A percentile compares a stretch with the other conserved stretches of the same genome.
These are phyloP conservation scores for Orientallactaga sibirica DNA, from an alignment of 2,797 vertebrate species.

Conservation along the genomic window DNA sequence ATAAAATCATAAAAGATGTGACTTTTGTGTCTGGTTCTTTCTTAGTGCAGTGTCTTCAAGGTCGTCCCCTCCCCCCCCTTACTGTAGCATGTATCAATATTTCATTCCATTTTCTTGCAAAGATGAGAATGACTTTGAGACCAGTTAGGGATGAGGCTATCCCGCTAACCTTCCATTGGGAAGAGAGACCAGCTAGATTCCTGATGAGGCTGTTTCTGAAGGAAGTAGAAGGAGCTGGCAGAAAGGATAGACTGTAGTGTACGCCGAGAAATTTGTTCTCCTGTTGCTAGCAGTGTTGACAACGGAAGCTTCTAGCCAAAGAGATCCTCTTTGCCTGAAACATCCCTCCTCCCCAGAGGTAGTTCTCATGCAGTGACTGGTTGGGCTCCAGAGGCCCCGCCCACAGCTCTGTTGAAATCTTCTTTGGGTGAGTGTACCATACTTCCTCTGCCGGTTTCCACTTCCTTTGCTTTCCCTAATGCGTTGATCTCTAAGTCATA, in stretches of 20 bases:
- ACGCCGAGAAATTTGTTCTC: not conserved
- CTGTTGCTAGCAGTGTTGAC: constrained; percentile 6
- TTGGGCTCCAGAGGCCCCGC: not conserved
- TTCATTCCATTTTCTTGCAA: constrained; percentile 19
- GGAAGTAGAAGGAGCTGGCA: not conserved
- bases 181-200: constrained; percentile 17
- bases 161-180: not conserved
- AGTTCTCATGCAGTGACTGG: not conserved
- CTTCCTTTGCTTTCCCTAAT: not conserved
- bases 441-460: not conserved
- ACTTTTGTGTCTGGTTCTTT: constrained; percentile 22
- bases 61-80: not conserved
- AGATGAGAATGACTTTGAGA: constrained; percentile 35
- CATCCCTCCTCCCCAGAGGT: not conserved
- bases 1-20: not conserved
- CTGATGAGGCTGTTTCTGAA: constrained; percentile 24
- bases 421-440: not conserved
- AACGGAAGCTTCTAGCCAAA: constrained; percentile 5
- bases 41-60: constrained; percentile 36
- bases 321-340: not conserved
- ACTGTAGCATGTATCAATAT: not conserved
- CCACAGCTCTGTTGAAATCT: not conserved
- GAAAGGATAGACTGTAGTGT: not conserved
- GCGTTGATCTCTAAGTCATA: constrained; percentile 41
- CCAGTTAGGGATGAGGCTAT: not conserved